A percentile compares a stretch with the other conserved stretches of the same genome.
These are phyloP conservation scores for Copidosoma aretas DNA, from an alignment of 2,888 invertebrate genomes.

Conservation along the genomic window DNA sequence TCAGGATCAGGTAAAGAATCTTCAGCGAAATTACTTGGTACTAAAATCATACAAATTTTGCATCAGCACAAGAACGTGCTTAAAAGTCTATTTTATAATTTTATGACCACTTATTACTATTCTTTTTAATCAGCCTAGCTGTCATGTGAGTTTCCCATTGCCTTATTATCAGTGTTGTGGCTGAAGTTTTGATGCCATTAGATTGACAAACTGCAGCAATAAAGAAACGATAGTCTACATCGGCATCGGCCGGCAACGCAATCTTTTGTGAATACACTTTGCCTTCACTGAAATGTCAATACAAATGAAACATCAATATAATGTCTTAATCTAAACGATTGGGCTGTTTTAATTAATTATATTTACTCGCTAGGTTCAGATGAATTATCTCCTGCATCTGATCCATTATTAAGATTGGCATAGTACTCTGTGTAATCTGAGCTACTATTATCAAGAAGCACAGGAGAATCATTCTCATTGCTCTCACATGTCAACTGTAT, in stretches of 20 bases:
- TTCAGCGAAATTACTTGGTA: slow-evolving; percentile 52
- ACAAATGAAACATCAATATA: background rate
- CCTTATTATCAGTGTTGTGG: slow-evolving; percentile 69
- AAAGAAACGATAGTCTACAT: slow-evolving; percentile 78
- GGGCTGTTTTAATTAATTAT: background rate
- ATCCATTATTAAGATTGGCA: slow-evolving; percentile 48
- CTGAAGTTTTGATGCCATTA: slow-evolving; percentile 60
- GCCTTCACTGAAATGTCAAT: slow-evolving; percentile 47
- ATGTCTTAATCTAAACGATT: background rate
- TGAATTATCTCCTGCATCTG: slow-evolving; percentile 48
- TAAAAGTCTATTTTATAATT: background rate
- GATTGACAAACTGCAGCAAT: slow-evolving; percentile 74
- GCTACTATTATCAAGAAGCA: slow-evolving; percentile 51
- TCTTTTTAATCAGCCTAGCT: slow-evolving; percentile 70
- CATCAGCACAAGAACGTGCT: background rate
- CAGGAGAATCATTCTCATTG: slow-evolving; percentile 48
- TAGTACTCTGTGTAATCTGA: slow-evolving; percentile 48
- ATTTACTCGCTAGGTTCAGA: slow-evolving; percentile 51
- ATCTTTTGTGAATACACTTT: slow-evolving; percentile 65
- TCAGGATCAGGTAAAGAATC: slow-evolving; percentile 65
- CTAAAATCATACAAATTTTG: slow-evolving; percentile 44
- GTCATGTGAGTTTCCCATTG: slow-evolving; percentile 82
- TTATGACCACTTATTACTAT: slow-evolving; percentile 54
- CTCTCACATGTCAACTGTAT: slow-evolving; percentile 56
- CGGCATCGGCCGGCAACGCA: slow-evolving; percentile 71